phyloP scores from a whole-genome alignment of 1,140 invertebrate genomes.

The Drosophila truncata region DNA sequence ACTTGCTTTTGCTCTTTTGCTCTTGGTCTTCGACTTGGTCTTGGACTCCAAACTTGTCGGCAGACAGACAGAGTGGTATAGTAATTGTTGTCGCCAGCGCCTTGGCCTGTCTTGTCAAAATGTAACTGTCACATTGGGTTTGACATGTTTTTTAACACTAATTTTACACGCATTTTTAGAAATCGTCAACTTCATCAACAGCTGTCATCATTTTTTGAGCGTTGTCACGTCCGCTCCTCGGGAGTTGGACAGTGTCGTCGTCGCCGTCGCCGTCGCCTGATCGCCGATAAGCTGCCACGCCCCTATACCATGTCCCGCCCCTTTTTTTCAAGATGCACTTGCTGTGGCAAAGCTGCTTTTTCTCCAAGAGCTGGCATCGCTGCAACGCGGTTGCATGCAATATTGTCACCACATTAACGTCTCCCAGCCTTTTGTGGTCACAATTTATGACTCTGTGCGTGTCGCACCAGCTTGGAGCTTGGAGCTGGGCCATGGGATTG shows the following conservation, averaged over 20 bases:
- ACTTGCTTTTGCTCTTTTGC: not conserved
- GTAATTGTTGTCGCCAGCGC: conserved; percentile 70
- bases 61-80: conserved; percentile 56
- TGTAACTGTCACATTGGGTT: conserved; percentile 79
- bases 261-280: conserved; percentile 58
- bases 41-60: not conserved
- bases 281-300: conserved; percentile 71
- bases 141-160: conserved; percentile 84
- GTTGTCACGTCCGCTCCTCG: conserved; percentile 70
- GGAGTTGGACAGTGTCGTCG: conserved; percentile 46
- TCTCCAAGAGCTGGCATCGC: conserved; percentile 16
- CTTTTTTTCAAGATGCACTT: conserved; percentile 39
- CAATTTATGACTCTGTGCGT: conserved; percentile 78
- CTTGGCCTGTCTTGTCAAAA: conserved; percentile 70
- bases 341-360: conserved; percentile 62
- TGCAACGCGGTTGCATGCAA: conserved; percentile 71
- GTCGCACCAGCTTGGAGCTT: conserved; percentile 46
- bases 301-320: conserved; percentile 20
- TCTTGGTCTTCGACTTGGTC: not conserved
- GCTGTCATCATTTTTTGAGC: conserved; percentile 79
- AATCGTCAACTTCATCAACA: conserved; percentile 83
- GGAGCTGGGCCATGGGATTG: conserved; percentile 31
- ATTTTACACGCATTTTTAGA: conserved; percentile 84
- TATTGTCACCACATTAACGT: conserved; percentile 84
- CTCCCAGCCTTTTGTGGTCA: conserved; percentile 81